Percentiles rank a stretch among this genome's conserved stretches.
Evolutionary conservation across 2,113 vertebrate genomes (phyloP).

Genomic region (Notechis scutatus): DNA sequence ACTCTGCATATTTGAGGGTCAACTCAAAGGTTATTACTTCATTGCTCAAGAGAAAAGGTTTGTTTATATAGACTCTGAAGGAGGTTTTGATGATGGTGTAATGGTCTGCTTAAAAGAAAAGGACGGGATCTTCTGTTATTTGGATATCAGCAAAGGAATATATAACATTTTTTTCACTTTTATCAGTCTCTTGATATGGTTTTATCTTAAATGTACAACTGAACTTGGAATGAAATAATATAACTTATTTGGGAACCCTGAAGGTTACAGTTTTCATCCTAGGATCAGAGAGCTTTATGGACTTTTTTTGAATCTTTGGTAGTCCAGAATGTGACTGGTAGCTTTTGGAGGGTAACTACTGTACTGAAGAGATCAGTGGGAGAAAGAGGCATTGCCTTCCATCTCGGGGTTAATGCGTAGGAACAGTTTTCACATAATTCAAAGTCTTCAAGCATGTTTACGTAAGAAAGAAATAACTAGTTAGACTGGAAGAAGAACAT

Average conservation of each 20-base stretch:
- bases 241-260: not conserved
- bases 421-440: no score
- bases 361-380: not conserved
- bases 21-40: not conserved
- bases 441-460: not conserved
- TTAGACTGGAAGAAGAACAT: not conserved
- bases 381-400: no score
- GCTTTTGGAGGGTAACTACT: not conserved
- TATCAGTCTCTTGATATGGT: not conserved
- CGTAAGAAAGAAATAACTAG: not conserved
- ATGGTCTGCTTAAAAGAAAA: not conserved
- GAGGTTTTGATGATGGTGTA: not conserved
- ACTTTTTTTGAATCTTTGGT: not conserved
- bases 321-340: not conserved
- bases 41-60: not conserved
- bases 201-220: not conserved
- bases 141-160: not conserved
- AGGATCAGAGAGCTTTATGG: not conserved
- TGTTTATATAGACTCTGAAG: not conserved
- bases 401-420: not conserved
- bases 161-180: not conserved
- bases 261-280: not conserved
- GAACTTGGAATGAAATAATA: not conserved
- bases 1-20: not conserved
- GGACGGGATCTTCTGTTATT: not conserved